Evolutionary conservation across 1,140 invertebrate species (phyloP), one percentile per base, ranked within the genome.

Genomic region (Melitaea cinxia): DNA sequence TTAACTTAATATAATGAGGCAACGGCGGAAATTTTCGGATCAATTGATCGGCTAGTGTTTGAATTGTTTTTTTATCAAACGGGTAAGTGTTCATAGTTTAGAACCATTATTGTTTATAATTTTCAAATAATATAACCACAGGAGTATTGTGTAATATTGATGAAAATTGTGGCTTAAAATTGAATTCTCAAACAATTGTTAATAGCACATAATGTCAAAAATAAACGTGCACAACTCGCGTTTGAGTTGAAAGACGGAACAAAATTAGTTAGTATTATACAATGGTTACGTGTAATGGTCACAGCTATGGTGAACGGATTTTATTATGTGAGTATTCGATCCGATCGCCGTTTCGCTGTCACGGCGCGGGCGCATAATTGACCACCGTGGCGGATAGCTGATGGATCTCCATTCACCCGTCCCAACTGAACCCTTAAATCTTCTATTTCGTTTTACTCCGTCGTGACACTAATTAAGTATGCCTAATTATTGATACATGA

Each of bases 351-450:
- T 65, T 61, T 53, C 54, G 35, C 47, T 58, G 42, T 65, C 56
- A 39, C 70, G 73, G 73, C 75, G 77, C 77, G 67, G 60, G 45
- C 66, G 17, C 54, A 30, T 84, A 85, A 85, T 84, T 85, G 83
- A 81, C 73, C 77, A 65, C 68, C 78, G 76, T 77, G 71, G 61
- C 69, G 68, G 78, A 88, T 87, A 70, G 61, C 62, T 83, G 82
- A 88, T 81, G 69, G 57, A 88, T 81, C 81, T 73, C 71, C 77
- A 64, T 65, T 70, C 50, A 39, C 60, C 67, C 63, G 58, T 69
- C 69, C 62, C 52, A 21, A 23, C 9, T 63, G 62, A 64, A 62
- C 77, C 72, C 79, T 73, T 62, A 59, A 39, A 47, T 68, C 68
- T 49, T 24, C 30, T 57, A 63, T 76, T 86, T 85, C 65, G 83